phyloP scores from a whole-genome alignment of 2,113 vertebrate genomes.

The Atlantisia rogersi region DNA sequence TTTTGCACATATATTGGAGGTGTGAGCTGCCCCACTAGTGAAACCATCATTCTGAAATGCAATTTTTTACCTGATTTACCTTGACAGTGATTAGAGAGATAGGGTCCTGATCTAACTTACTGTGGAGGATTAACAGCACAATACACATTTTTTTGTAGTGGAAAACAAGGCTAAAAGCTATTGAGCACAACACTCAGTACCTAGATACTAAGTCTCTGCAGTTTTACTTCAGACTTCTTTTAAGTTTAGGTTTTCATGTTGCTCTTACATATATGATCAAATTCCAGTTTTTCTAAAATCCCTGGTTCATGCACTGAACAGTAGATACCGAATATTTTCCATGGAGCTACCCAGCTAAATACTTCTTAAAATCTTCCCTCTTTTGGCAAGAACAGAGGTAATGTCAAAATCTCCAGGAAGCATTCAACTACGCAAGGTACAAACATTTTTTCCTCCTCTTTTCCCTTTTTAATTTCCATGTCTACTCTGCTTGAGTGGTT shows the following conservation, averaged over 20 bases:
- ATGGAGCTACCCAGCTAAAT: not conserved
- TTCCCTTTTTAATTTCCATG: not conserved
- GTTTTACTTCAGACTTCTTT: not conserved
- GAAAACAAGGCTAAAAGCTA: not conserved
- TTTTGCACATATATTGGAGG: not conserved
- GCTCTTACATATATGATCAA: not conserved
- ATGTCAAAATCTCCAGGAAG: not conserved
- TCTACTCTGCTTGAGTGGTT: not conserved
- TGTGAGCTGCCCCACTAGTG: not conserved
- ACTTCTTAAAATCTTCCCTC: not conserved
- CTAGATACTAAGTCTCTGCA: not conserved
- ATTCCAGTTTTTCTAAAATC: not conserved
- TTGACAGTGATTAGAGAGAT: not conserved
- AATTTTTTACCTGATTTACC: not conserved
- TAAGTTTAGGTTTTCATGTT: not conserved
- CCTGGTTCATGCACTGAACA: not conserved
- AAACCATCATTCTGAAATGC: not conserved
- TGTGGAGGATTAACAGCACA: not conserved
- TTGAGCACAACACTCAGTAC: not conserved
- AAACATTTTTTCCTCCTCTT: not conserved
- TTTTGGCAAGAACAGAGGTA: not conserved
- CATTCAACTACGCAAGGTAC: fast-evolving
- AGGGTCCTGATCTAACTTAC: not conserved
- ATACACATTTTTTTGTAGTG: not conserved
- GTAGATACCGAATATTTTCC: not conserved